phyloP scores from a whole-genome alignment of 2,113 vertebrate genomes.

The Pomatorhinus ruficollis region DNA sequence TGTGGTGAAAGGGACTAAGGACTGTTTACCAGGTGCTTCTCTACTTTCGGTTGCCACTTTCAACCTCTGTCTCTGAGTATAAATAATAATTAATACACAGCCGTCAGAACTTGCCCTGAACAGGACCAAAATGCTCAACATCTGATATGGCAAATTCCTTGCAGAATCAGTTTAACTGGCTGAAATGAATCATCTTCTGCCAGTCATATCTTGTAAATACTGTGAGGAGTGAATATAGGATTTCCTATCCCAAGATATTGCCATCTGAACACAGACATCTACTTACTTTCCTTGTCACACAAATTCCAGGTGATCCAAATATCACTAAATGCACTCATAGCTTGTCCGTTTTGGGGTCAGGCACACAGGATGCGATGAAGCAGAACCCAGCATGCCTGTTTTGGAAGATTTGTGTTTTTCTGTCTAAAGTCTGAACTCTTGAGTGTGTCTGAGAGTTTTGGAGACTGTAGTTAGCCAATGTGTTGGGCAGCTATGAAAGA shows the following conservation, averaged over 20 bases:
- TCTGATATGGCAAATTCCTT: not conserved
- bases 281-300: not conserved
- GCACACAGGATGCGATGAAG: not conserved
- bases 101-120: not conserved
- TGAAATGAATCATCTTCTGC: not conserved
- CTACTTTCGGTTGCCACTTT: not conserved
- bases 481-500: not conserved
- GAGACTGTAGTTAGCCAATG: not conserved
- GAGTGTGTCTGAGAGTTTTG: not conserved
- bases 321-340: not conserved
- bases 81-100: not conserved
- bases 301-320: not conserved
- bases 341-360: not conserved
- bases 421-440: not conserved
- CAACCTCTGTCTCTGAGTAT: not conserved
- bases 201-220: not conserved
- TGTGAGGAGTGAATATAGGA: not conserved
- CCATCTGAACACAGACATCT: not conserved
- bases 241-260: not conserved
- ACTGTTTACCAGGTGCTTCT: not conserved
- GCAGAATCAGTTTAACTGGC: not conserved
- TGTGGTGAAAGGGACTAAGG: not conserved
- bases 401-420: not conserved
- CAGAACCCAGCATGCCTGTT: not conserved
- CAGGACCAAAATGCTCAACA: not conserved